Evolutionary conservation across 2,797 vertebrate species (phyloP), one percentile per base, ranked within the genome.

Genomic region (Buphagus erythrorhynchus): DNA sequence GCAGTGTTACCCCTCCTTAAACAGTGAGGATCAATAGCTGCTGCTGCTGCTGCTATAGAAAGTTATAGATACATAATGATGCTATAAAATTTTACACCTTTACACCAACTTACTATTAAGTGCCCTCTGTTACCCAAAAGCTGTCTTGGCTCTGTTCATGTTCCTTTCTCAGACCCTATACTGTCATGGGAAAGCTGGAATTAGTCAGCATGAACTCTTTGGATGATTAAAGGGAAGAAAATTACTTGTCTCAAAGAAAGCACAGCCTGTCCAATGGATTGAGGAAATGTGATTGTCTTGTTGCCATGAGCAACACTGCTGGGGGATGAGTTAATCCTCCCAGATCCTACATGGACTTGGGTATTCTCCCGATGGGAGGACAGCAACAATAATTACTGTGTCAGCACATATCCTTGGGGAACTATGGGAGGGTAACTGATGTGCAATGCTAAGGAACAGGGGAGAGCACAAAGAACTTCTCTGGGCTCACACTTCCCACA

Each of bases 291-390:
- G 95, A 95, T 95, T 90, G 91, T 86, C 89, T 96, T 84, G 93
- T 96, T 96, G 96, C 96, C 92, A 95, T 82, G 92, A 96, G 96
- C 94, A 95, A 96, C 94, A 69, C 89, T 88, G 85, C 69, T 96
- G 79, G 87, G 89, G 76, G 91, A 96, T 94, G 89, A 96, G 76
- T 95, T 96, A 97, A 97, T 96, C 93, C 96, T 96, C 86, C 93
- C 68, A 92, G 63, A 95, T 95, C 93, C 88, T 85, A 95, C 82
- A 88, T 6, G 82, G 96, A 66, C 89, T 94, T 75, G 82, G 95
- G 93, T 86, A 91, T 77, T 89, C 69, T 96, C 91, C 93, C 46
- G 15, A 92, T 72, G 72, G 91, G 95, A 95, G 86, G 92, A 93
- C 68, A 88, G 87, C 69, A 82, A 52, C 71, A 86, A n/a, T 82